These are phyloP conservation scores for Cantharis lateralis DNA, from an alignment of 2,888 invertebrate species.

Conservation along the genomic window DNA sequence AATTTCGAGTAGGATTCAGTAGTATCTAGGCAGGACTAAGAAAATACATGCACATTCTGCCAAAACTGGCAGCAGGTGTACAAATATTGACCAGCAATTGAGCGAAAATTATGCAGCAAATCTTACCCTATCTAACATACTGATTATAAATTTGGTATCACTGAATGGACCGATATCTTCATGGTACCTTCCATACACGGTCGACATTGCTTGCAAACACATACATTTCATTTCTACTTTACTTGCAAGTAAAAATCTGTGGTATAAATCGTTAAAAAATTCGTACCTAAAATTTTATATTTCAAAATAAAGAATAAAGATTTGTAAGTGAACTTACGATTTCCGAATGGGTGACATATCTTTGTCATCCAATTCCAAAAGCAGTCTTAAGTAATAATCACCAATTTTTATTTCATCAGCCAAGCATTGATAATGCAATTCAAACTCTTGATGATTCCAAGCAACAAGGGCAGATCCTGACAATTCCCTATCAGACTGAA, in stretches of 20 bases:
- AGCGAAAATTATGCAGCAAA: not conserved
- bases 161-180: constrained; percentile 97
- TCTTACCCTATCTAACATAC: constrained; percentile 89
- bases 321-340: constrained; percentile 69
- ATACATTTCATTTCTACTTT: constrained; percentile 96
- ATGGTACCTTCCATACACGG: constrained; percentile 95
- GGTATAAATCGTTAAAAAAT: constrained; percentile 98
- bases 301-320: constrained; percentile 1
- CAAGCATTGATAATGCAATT: constrained; percentile 91
- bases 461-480: constrained; percentile 80
- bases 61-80: not conserved
- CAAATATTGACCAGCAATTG: not conserved
- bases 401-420: constrained; percentile 97
- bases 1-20: not conserved
- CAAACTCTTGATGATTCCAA: constrained; percentile 99
- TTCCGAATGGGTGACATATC: constrained; percentile 86
- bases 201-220: constrained; percentile 96
- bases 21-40: not conserved
- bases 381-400: constrained; percentile 93
- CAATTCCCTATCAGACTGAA: constrained; percentile 87
- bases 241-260: constrained; percentile 90
- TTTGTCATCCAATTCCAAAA: constrained; percentile 88
- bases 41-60: not conserved
- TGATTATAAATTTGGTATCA: constrained; percentile 94
- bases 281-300: constrained; percentile 69